phyloP scores from a whole-genome alignment of 2,888 invertebrate species.

The Xestoiulus laeticollis region DNA sequence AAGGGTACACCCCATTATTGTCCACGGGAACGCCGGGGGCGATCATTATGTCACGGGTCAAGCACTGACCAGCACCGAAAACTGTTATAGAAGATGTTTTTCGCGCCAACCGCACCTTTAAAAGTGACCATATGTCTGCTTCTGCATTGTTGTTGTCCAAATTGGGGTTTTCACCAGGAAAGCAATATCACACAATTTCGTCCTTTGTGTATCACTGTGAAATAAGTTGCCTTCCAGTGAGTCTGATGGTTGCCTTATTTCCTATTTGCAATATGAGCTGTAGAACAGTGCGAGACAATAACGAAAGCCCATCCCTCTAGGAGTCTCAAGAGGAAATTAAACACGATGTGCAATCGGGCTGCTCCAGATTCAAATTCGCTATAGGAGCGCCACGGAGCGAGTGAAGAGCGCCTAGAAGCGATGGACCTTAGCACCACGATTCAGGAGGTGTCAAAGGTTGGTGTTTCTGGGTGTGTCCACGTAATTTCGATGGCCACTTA shows the following conservation, averaged over 20 bases:
- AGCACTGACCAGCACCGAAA: background rate
- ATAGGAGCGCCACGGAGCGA: background rate
- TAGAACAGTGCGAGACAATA: background rate
- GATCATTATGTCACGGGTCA: slow-evolving; percentile 6
- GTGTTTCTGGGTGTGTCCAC: background rate
- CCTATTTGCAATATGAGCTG: background rate
- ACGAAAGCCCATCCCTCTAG: background rate
- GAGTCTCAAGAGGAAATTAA: slow-evolving; percentile 13
- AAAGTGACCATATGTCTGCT: background rate
- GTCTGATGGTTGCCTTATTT: background rate
- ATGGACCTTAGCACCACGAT: background rate
- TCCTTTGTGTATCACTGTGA: background rate
- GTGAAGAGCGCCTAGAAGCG: background rate
- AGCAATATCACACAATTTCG: background rate
- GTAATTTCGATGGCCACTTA: background rate
- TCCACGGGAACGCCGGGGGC: background rate
- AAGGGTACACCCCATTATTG: slow-evolving; percentile 61
- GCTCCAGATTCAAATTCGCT: background rate
- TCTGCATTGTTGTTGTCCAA: background rate
- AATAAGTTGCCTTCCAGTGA: background rate
- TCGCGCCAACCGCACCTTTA: background rate
- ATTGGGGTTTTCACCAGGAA: background rate
- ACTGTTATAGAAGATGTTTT: background rate
- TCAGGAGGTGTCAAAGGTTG: background rate
- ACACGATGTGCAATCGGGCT: background rate